Evolutionary conservation across 2,113 vertebrate species (phyloP), one percentile per base, ranked within the genome.

Genomic region (Chunga burmeisteri): DNA sequence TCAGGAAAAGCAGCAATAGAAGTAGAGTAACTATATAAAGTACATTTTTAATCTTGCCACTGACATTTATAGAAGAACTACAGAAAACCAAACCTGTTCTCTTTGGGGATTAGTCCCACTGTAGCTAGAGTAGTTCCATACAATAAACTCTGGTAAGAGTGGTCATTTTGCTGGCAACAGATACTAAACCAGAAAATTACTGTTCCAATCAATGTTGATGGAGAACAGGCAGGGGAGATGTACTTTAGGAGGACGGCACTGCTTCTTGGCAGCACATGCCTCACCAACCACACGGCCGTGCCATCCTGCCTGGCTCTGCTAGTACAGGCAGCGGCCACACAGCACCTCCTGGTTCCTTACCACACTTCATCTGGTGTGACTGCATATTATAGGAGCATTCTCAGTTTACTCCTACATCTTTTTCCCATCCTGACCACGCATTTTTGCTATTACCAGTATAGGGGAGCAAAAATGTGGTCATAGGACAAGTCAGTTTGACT

Each of bases 261-360:
- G 50, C 38, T 65, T n/a, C 55, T 53, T 18, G n/a, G 55, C 53
- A 87, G 66, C 42, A 7, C 0, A 4, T 29, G 26, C 55, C 61
- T 78, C 20, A 16, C 22, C 52, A 58, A 17, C 58, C n/a, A 56
- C 26, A 7, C 0, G 7, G 7, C 10, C 2, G 0, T 7, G 29
- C n/a, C 36, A n/a, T 16, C 36, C 65, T 46, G 23, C 63, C n/a
- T 13, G 10, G 34, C n/a, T 47, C 49, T 63, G 34, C 10, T 9
- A 22, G 22, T 2, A 38, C 1, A 58, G 53, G 61, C 55, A 82
- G 42, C 4, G 5, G 53, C 21, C 59, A 72, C 40, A 25, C 15
- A 52, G 53, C 27, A 36, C 42, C 34, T 47, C 42, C 34, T 47
- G 15, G 6, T 26, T 49, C 38, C 38, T 46, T 29, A 52, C 7